Evolutionary conservation across 2,113 vertebrate genomes (phyloP).

Genomic region (Condylura cristata): DNA sequence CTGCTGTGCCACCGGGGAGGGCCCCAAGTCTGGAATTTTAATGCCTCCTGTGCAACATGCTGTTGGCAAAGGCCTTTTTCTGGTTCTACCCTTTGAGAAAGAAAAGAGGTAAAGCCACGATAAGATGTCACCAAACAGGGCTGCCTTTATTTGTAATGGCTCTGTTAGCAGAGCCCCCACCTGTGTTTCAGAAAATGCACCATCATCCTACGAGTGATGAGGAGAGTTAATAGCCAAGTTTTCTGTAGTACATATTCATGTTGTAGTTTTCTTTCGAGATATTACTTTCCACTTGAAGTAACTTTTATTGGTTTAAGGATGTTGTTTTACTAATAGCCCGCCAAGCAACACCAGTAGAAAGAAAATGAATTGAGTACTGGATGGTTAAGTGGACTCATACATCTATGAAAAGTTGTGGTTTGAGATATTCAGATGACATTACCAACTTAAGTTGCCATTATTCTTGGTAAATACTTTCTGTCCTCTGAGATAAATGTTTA

Average conservation of each 20-base stretch:
- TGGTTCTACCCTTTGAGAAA: not conserved
- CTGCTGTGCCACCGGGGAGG: too few species aligned
- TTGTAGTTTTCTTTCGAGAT: not conserved
- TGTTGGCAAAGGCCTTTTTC: not conserved
- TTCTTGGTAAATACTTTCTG: conserved; percentile 53
- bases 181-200: not conserved
- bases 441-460: conserved; percentile 33
- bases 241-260: not conserved
- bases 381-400: not conserved
- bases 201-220: not conserved
- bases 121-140: not conserved
- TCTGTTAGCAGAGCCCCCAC: not conserved
- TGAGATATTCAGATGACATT: conserved; percentile 33
- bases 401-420: not conserved
- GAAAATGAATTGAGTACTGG: conserved; percentile 11
- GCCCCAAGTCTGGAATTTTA: not conserved
- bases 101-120: not conserved
- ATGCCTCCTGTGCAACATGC: not conserved
- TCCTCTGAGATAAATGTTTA: conserved; percentile 45
- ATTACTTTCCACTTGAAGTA: conserved; percentile 48
- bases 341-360: not conserved
- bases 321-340: not conserved
- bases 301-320: not conserved
- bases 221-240: not conserved
- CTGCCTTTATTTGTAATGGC: not conserved